Percentiles rank a stretch among this genome's conserved stretches.
Evolutionary conservation across 2,888 invertebrate genomes (phyloP).

Genomic region (Acronicta aceris): DNA sequence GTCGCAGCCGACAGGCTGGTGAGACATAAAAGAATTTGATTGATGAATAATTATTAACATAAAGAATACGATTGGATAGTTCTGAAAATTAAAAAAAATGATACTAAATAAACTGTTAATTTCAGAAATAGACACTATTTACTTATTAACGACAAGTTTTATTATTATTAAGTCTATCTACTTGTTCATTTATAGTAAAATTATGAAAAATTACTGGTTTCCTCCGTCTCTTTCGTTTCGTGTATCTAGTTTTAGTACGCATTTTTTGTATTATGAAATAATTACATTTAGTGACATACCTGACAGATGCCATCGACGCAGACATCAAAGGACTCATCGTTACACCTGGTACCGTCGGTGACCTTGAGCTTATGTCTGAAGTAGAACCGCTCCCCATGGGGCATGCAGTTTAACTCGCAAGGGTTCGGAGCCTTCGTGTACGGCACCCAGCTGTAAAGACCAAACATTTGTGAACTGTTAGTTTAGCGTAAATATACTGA

Average conservation of each 20-base stretch:
- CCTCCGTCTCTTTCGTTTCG: too few relatives aligned
- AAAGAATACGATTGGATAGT: too few relatives aligned
- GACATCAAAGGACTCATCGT: conserved; percentile 95
- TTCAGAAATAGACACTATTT: too few relatives aligned
- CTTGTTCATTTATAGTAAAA: too few relatives aligned
- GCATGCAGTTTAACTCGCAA: conserved; percentile 99
- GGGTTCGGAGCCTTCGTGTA: conserved; percentile 96
- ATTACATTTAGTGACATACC: conserved; percentile 81
- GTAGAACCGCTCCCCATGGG: conserved; percentile 96
- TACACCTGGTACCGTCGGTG: conserved; percentile 95
- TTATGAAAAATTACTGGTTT: too few relatives aligned
- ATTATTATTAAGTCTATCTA: too few relatives aligned
- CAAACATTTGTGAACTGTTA: neutral
- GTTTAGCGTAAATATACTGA: too few relatives aligned
- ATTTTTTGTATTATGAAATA: too few relatives aligned
- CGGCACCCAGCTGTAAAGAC: conserved; percentile 93
- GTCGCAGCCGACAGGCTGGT: conserved; percentile 97
- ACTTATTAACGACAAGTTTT: too few relatives aligned
- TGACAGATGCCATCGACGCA: conserved; percentile 98
- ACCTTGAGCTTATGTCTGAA: conserved; percentile 95
- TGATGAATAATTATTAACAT: neutral
- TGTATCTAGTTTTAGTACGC: too few relatives aligned
- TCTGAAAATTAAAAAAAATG: too few relatives aligned
- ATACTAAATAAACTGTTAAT: too few relatives aligned
- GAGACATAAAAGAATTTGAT: neutral